Evolutionary conservation across 2,797 vertebrate species (phyloP).

Genomic region (Phataginus tetradactyla): DNA sequence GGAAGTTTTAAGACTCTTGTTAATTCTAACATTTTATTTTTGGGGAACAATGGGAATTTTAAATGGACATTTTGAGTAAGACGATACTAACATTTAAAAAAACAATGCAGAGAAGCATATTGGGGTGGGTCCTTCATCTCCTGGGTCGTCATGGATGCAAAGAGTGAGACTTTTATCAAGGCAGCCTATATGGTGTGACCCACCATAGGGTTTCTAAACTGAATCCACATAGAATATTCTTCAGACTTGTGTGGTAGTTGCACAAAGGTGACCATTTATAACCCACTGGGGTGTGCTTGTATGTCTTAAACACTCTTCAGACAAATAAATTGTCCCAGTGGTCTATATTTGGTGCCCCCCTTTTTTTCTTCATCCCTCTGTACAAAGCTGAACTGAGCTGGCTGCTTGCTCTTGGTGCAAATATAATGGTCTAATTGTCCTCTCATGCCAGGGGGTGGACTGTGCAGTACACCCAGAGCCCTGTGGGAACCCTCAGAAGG

Average conservation of each 20-base stretch:
- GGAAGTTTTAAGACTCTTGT: slow-evolving; percentile 3
- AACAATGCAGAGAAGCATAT: background rate
- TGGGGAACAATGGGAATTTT: background rate
- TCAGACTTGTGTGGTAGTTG: slow-evolving; percentile 45
- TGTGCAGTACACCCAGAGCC: slow-evolving; percentile 43
- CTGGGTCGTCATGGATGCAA: background rate
- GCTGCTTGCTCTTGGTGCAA: slow-evolving; percentile 50
- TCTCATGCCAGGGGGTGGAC: background rate
- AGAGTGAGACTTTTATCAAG: background rate
- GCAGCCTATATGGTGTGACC: slow-evolving; percentile 55
- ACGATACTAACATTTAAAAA: background rate
- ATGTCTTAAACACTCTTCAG: slow-evolving; percentile 74
- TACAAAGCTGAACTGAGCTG: slow-evolving; percentile 57
- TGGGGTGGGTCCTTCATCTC: background rate
- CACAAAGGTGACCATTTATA: slow-evolving; percentile 75
- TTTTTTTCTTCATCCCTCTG: background rate
- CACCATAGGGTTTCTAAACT: background rate
- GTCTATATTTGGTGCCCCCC: slow-evolving; percentile 59
- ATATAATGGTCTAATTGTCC: slow-evolving; percentile 75
- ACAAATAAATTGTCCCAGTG: slow-evolving; percentile 78
- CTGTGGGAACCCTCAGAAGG: slow-evolving; percentile 65
- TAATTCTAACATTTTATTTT: slow-evolving; percentile 45
- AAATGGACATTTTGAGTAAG: background rate
- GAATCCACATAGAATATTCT: background rate
- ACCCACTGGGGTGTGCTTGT: slow-evolving; percentile 53